Evolutionary conservation across 1,140 invertebrate genomes (phyloP).

Genomic region (Chrysoperla carnea): DNA sequence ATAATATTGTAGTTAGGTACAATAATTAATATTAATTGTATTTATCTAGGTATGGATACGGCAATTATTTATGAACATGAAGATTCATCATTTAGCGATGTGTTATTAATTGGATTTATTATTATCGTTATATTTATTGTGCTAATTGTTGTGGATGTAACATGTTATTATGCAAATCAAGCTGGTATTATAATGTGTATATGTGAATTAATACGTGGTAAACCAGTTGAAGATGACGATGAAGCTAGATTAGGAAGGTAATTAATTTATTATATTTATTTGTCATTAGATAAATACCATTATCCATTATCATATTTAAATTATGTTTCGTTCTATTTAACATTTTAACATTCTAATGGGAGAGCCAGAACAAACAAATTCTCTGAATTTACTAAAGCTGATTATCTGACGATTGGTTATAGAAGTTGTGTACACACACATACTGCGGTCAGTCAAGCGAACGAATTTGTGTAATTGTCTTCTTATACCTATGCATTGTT

Average conservation of each 20-base stretch:
- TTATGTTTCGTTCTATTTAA: too few species aligned
- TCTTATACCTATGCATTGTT: too few species aligned
- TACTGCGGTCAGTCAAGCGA: too few species aligned
- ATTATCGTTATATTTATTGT: conserved; percentile 52
- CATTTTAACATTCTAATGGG: too few species aligned
- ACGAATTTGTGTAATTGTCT: too few species aligned
- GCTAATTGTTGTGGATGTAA: conserved; percentile 57
- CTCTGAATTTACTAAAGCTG: too few species aligned
- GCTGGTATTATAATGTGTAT: conserved; percentile 52
- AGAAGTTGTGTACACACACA: too few species aligned
- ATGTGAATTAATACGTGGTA: conserved; percentile 39
- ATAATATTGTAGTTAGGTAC: not conserved
- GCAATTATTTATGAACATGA: conserved; percentile 29
- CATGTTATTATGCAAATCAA: conserved; percentile 50
- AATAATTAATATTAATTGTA: conserved; percentile 4
- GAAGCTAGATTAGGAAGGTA: conserved; percentile 69
- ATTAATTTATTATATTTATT: conserved; percentile 21
- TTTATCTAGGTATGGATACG: conserved; percentile 33
- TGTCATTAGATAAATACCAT: not conserved
- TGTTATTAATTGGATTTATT: conserved; percentile 59
- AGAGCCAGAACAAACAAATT: too few species aligned
- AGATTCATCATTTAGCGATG: conserved; percentile 45
- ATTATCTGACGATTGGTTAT: too few species aligned
- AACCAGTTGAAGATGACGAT: conserved; percentile 47
- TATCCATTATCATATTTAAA: too few species aligned